phyloP scores from a whole-genome alignment of 92 coral and sea anemone species.

The Chrysogorgia sp. region DNA sequence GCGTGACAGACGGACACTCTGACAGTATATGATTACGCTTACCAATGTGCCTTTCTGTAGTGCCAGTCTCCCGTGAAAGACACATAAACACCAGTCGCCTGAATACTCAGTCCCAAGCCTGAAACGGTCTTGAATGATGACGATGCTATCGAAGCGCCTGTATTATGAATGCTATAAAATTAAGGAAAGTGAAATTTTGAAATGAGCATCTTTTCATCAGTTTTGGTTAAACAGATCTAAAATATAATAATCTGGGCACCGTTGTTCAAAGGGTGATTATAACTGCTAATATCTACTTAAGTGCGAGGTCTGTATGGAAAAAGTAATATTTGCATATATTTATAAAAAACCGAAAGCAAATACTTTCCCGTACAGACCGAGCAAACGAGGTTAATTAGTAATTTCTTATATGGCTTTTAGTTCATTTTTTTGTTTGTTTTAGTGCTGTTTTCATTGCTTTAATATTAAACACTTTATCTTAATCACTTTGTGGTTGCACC shows the following conservation, averaged over 20 bases:
- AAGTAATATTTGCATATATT: too few relatives aligned
- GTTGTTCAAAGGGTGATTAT: too few relatives aligned
- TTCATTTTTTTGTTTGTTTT: too few relatives aligned
- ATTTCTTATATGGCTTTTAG: too few relatives aligned
- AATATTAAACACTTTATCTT: too few relatives aligned
- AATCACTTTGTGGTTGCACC: too few relatives aligned
- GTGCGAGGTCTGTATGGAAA: too few relatives aligned
- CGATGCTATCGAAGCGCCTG: conserved; percentile 64
- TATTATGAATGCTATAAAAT: conserved; percentile 64
- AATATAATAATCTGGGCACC: not conserved
- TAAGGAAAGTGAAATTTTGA: not conserved
- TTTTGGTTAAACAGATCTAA: not conserved
- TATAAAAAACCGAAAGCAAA: too few relatives aligned
- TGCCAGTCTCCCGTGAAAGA: conserved; percentile 89
- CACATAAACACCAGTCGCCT: conserved; percentile 69
- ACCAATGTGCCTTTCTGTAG: conserved; percentile 86
- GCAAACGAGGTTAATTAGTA: too few relatives aligned
- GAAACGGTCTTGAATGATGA: conserved; percentile 80
- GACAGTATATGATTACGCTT: not conserved
- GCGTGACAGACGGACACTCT: not conserved
- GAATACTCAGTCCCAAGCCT: conserved; percentile 74
- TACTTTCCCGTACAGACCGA: too few relatives aligned
- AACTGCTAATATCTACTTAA: too few relatives aligned
- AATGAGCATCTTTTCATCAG: not conserved
- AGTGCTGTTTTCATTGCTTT: too few relatives aligned